Evolutionary conservation across 2,888 invertebrate species (phyloP), one percentile per base, ranked within the genome.

Genomic region (Lepidochitona cinerea): DNA sequence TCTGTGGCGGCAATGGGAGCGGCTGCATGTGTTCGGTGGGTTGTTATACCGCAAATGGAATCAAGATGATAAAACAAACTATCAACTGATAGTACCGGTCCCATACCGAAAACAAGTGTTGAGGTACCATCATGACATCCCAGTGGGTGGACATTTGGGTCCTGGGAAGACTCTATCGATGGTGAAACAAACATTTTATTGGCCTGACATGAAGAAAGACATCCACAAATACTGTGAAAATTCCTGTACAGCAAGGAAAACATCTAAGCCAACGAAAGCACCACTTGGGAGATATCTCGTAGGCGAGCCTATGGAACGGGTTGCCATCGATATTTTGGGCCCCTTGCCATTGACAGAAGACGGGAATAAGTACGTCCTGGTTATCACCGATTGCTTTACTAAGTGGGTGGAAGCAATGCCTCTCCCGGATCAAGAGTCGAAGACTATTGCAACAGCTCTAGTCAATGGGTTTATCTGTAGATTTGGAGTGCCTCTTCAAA

Each of bases 241-340:
- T 37, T 7, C 14, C 29, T 76, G 74, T 68, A 72, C 72, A 6
- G 68, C 76, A 71, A 14, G 73, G 0, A 75, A 75, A 70, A 49
- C 68, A 3, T 32, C 74, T 14, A 59, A 70, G 36, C 1, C 49
- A n/a, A 23, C 71, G 1, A 73, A 72, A 68, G 49, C 68, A 3
- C 35, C 74, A 14, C 69, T 68, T 41, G 52, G 26, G 26, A 23
- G 9, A 29, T 59, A 59, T 26, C 59, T 59, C 29, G 59, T 59
- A 4, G 26, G 59, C 2, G 59, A 26, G 29, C 59, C 59, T 29
- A 59, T 59, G 59, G 59, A 26, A 29, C 4, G 59, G n/a, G n/a
- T n/a, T 14, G 59, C 9, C 12, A 32, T 26, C 4, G 29, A 29
- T 59, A 29, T 29, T 29, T 29, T 59, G 4, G 3, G 1, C 23